Percentiles rank a stretch among this genome's conserved stretches.
Evolutionary conservation across 1,140 invertebrate genomes (phyloP).

Genomic region (Neomicropteryx cornuta): DNA sequence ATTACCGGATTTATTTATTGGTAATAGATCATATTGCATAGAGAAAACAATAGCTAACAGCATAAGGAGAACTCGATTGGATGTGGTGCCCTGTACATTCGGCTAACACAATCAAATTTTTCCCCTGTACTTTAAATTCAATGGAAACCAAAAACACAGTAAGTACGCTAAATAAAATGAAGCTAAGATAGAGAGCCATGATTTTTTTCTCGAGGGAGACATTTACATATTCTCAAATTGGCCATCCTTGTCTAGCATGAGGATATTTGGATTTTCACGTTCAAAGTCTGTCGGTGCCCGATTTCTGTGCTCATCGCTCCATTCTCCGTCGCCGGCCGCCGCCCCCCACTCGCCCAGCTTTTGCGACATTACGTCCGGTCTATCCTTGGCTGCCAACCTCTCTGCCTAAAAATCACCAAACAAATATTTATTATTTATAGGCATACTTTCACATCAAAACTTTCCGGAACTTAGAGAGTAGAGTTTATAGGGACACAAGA

Average conservation of each 20-base stretch:
- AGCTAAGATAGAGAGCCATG: background rate
- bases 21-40: too few species aligned
- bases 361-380: constrained; percentile 57
- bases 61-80: too few species aligned
- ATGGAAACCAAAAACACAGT: constrained; percentile 4
- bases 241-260: constrained; percentile 60
- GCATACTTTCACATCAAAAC: too few species aligned
- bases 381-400: constrained; percentile 44
- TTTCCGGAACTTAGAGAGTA: too few species aligned
- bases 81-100: too few species aligned
- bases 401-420: constrained; percentile 13
- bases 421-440: too few species aligned
- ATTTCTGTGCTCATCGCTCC: constrained; percentile 55
- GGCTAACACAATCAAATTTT: constrained; percentile 1
- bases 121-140: background rate
- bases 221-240: constrained; percentile 68
- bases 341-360: constrained; percentile 43
- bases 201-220: constrained; percentile 6
- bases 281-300: constrained; percentile 63
- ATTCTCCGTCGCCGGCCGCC: constrained; percentile 46
- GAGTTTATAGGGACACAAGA: too few species aligned
- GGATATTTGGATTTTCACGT: constrained; percentile 67
- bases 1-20: too few species aligned
- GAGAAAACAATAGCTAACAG: too few species aligned
- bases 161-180: background rate